Conservation (phyloP, 1,140 invertebrate species). For the Zaprionus inermis region DNA sequence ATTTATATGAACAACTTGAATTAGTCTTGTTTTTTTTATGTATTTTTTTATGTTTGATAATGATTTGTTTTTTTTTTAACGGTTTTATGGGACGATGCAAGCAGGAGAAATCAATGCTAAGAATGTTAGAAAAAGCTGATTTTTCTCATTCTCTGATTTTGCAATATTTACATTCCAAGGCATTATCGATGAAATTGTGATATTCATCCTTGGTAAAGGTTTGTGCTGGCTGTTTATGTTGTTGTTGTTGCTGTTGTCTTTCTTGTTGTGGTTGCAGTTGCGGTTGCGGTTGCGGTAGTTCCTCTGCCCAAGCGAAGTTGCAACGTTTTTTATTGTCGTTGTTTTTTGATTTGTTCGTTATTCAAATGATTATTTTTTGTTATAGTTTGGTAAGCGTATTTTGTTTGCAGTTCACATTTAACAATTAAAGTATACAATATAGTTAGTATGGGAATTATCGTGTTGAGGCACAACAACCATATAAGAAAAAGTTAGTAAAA, state of each 20-base stretch:
- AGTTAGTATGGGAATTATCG: constrained; percentile 2
- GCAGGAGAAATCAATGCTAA: constrained; percentile 21
- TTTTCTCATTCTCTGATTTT: constrained; percentile 15
- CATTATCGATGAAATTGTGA: constrained; percentile 90
- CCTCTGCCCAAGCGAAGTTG: constrained; percentile 54
- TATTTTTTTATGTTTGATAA: neutral
- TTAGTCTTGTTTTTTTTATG: constrained; percentile 5
- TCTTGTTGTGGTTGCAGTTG: constrained; percentile 28
- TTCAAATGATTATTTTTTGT: constrained; percentile 17
- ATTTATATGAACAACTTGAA: neutral
- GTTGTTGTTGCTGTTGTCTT: constrained; percentile 30
- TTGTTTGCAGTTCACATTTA: constrained; percentile 13
- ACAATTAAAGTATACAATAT: constrained; percentile 38
- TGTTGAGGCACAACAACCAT: constrained; percentile 42
- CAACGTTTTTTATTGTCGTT: constrained; percentile 34
- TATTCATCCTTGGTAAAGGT: constrained; percentile 89
- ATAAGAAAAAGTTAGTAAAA: constrained; percentile 26
- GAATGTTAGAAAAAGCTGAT: constrained; percentile 12
- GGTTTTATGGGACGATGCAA: constrained; percentile 28
- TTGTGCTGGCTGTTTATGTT: constrained; percentile 59
- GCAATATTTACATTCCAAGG: constrained; percentile 89
- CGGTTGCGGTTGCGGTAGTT: constrained; percentile 31
- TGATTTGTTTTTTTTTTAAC: neutral
- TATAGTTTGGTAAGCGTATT: constrained; percentile 43
- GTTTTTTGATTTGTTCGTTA: constrained; percentile 26